phyloP scores from a whole-genome alignment of 2,888 invertebrate species.

The Rhimphoctona megacephalus region DNA sequence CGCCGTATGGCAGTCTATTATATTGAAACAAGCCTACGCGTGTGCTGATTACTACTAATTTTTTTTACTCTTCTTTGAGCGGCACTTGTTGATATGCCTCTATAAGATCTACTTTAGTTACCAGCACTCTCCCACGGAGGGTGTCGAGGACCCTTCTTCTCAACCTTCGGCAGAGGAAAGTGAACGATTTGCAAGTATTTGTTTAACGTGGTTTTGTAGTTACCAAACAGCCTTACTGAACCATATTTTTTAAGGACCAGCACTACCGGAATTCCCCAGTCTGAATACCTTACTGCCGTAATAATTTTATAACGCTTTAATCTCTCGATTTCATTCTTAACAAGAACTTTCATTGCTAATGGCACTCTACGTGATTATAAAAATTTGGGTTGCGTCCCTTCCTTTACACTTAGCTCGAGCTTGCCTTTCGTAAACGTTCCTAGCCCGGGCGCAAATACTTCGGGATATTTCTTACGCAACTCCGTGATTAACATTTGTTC shows the following conservation, averaged over 20 bases:
- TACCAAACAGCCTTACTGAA: slow-evolving; percentile 74
- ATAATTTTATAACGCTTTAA: slow-evolving; percentile 59
- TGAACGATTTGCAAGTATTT: slow-evolving; percentile 57
- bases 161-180: slow-evolving; percentile 67
- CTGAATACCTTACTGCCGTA: slow-evolving; percentile 66
- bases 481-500: no score
- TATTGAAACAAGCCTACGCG: slow-evolving; percentile 25
- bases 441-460: slow-evolving; percentile 51
- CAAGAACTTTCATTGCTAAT: background rate
- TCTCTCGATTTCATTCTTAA: background rate
- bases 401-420: slow-evolving; percentile 44
- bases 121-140: slow-evolving; percentile 69
- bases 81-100: slow-evolving; percentile 78
- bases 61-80: slow-evolving; percentile 71
- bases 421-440: slow-evolving; percentile 1
- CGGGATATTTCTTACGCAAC: slow-evolving; percentile 30
- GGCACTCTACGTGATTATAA: slow-evolving; percentile 44
- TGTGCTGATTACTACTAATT: slow-evolving; percentile 25
- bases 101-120: slow-evolving; percentile 79
- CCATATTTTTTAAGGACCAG: slow-evolving; percentile 70
- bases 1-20: slow-evolving; percentile 14
- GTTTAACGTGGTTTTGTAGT: slow-evolving; percentile 73
- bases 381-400: slow-evolving; percentile 68
- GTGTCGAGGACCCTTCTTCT: slow-evolving; percentile 68
- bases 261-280: slow-evolving; percentile 74